Percentiles rank a stretch among this genome's conserved stretches.
Conservation (phyloP, 2,797 vertebrate genomes). For the Brachyrhaphis roseni region DNA sequence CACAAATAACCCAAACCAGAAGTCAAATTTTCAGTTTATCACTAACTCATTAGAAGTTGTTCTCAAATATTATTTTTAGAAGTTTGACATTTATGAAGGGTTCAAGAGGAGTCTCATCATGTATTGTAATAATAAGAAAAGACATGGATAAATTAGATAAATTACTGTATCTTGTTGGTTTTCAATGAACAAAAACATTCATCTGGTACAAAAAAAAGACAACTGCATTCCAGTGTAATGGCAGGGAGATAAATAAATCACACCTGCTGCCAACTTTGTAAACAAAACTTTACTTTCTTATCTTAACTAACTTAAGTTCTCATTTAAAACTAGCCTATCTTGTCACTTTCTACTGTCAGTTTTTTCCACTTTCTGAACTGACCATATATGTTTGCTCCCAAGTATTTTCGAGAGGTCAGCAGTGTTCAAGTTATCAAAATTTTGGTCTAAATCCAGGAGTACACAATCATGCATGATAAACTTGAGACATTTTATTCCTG, state of each 20-base stretch:
- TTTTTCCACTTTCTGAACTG: neutral
- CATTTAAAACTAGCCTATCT: neutral
- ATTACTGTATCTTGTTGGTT: neutral
- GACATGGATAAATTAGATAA: neutral
- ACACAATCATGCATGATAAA: neutral
- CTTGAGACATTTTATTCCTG: neutral
- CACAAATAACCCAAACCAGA: neutral
- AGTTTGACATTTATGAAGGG: neutral
- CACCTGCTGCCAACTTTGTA: neutral
- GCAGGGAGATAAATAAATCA: too few relatives aligned
- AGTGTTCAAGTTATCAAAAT: conserved; percentile 1
- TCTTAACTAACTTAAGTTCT: neutral
- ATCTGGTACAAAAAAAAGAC: neutral
- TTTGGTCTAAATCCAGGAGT: neutral
- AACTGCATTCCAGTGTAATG: too few relatives aligned
- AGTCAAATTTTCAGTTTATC: neutral
- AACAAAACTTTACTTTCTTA: neutral
- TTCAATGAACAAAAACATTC: neutral
- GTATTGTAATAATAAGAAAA: neutral
- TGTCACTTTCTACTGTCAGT: neutral
- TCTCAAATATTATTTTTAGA: too few relatives aligned
- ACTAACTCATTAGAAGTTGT: too few relatives aligned
- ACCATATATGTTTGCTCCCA: neutral
- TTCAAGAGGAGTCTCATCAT: neutral
- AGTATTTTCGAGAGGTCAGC: neutral